Base-by-base conservation (phyloP, 1,140 invertebrate genomes). In the Cherax destructor region DNA sequence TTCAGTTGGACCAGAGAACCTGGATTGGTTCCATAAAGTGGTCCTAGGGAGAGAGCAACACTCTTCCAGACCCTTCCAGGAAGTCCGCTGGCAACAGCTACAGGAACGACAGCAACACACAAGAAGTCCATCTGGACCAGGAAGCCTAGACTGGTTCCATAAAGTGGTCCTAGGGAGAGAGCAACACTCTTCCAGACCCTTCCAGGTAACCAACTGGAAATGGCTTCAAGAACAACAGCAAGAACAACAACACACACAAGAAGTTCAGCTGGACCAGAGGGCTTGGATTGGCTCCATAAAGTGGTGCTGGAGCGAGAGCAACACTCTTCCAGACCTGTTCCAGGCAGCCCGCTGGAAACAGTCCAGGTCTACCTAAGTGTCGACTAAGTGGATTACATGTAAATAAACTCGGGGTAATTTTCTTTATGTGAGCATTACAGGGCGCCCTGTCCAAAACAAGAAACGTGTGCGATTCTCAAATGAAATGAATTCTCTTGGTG, bases 341-440 rank as follows among this genome's bases (percentile, higher is more conserved):
- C 30, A 41, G 30, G 30, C 30, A 41, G 30, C 65, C 83, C 47
- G 41, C 83, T 78, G 81, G 72, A 88, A 69, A 88, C 78, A 81
- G 86, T 81, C 86, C 30, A 61, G 83, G 88, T 24, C 59, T 77
- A 83, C 88, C 88, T 91, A 91, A 91, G 88, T 91, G 88, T 91
- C 74, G 88, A 83, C 76, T 91, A 91, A 91, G 88, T 91, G 88
- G 88, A 91, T 91, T 91, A 91, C 88, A 91, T 91, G 88, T 91
- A 91, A 91, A 91, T 91, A 91, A 91, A 91, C 79, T 83, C 81
- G 72, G 81, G 88, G 88, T 91, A 91, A 91, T 91, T 91, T 91
- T 91, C 88, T 91, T 91, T 91, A 91, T 91, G 88, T 91, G 59
- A 21, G 83, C 88, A 91, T 91, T 91, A 91, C 88, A 84, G 81